Evolutionary conservation across 2,113 vertebrate species (phyloP).

Genomic region (Dromiciops gliroides): DNA sequence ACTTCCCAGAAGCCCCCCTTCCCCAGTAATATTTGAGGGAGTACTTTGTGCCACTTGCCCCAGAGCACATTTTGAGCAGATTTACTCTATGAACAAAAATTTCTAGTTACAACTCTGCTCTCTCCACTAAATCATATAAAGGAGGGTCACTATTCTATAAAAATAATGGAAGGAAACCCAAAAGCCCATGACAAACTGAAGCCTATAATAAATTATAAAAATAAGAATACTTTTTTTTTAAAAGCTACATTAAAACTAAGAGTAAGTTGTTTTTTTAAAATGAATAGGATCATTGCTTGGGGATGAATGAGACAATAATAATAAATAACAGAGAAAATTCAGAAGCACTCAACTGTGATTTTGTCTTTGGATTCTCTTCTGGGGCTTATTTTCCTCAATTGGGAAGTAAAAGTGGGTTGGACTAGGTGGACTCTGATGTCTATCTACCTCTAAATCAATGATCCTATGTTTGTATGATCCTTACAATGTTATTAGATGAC

Average conservation of each 20-base stretch:
- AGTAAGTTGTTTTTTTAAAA: neutral
- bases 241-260: neutral
- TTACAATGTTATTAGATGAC: neutral
- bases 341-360: neutral
- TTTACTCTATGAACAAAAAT: neutral
- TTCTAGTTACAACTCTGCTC: neutral
- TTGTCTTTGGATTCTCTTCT: neutral
- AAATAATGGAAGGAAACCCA: neutral
- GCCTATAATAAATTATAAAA: neutral
- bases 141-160: neutral
- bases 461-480: neutral
- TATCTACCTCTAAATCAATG: neutral
- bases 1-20: neutral
- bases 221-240: neutral
- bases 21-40: neutral
- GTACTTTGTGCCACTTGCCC: neutral
- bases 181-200: neutral
- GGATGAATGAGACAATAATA: neutral
- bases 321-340: neutral
- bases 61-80: neutral
- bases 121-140: neutral
- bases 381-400: neutral
- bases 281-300: neutral
- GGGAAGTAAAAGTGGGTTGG: neutral
- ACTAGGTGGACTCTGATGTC: neutral